These are phyloP conservation scores for Tridacna gigas DNA, from an alignment of 2,888 invertebrate species.

Conservation along the genomic window DNA sequence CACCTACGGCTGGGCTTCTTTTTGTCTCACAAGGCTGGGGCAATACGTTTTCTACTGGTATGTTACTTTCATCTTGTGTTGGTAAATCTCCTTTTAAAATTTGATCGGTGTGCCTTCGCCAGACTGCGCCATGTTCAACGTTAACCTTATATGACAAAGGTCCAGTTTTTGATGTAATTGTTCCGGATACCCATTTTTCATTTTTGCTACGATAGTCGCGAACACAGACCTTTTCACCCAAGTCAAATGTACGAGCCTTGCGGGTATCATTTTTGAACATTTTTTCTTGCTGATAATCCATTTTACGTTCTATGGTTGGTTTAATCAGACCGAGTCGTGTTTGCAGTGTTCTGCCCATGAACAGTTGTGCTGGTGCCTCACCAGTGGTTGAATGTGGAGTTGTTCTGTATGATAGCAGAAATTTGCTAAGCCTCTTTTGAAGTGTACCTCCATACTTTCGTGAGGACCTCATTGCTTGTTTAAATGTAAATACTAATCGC, in stretches of 20 bases:
- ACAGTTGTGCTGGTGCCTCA: no score
- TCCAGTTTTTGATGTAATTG: conserved; percentile 29
- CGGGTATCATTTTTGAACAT: background rate
- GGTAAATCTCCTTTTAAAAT: no score
- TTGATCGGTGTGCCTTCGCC: no score
- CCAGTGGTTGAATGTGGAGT: conserved; percentile 12
- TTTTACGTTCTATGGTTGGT: background rate
- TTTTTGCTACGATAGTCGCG: no score
- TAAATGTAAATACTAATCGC: conserved; percentile 63
- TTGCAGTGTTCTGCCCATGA: conserved; percentile 7
- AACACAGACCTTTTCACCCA: no score
- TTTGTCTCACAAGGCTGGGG: no score
- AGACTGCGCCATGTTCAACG: conserved; percentile 10
- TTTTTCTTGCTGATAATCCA: conserved; percentile 14
- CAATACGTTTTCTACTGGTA: no score
- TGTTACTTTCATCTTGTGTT: no score
- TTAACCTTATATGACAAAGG: conserved; percentile 42
- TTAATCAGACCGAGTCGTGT: conserved; percentile 15
- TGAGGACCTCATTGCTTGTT: no score
- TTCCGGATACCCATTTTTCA: no score
- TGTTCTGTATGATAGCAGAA: conserved; percentile 16
- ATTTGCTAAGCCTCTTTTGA: no score
- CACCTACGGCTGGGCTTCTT: background rate
- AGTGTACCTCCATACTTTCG: no score
- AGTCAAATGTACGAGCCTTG: conserved; percentile 21